These are phyloP conservation scores for Myotis findleyi DNA, from an alignment of 2,797 vertebrate genomes.

Conservation along the genomic window DNA sequence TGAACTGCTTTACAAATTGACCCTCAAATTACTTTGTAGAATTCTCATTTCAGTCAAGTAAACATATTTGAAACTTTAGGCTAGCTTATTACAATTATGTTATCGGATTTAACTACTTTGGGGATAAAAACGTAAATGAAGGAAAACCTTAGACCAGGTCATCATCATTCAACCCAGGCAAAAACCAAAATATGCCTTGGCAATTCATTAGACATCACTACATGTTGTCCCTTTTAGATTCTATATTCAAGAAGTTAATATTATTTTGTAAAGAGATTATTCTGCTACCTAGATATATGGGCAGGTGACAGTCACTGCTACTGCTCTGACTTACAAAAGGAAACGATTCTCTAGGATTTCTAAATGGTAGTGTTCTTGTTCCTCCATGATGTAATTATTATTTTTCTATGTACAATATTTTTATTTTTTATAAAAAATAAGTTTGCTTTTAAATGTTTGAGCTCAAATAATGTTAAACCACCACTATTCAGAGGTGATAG, in stretches of 20 bases:
- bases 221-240: constrained; percentile 11
- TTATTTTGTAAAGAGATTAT: constrained; percentile 28
- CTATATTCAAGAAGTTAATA: not conserved
- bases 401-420: constrained; percentile 1
- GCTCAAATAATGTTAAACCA: constrained; percentile 21
- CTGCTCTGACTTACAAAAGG: not conserved
- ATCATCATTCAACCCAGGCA: not conserved
- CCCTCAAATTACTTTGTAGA: constrained; percentile 33
- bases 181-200: not conserved
- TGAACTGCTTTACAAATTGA: constrained; percentile 56
- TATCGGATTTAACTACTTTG: constrained; percentile 33
- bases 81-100: not conserved
- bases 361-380: not conserved
- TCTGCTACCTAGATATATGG: not conserved
- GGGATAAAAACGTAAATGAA: not conserved
- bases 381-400: not conserved
- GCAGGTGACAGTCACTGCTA: not conserved
- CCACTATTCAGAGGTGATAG: not conserved
- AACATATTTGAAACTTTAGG: constrained; percentile 37
- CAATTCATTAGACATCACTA: not conserved
- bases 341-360: not conserved
- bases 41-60: constrained; percentile 44
- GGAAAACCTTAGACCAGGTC: not conserved
- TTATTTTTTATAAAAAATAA: constrained; percentile 19
- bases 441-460: not conserved